Conservation (phyloP, 30 jellyfish, hydroid and myxozoan genomes). For the Turritopsis rubra region DNA sequence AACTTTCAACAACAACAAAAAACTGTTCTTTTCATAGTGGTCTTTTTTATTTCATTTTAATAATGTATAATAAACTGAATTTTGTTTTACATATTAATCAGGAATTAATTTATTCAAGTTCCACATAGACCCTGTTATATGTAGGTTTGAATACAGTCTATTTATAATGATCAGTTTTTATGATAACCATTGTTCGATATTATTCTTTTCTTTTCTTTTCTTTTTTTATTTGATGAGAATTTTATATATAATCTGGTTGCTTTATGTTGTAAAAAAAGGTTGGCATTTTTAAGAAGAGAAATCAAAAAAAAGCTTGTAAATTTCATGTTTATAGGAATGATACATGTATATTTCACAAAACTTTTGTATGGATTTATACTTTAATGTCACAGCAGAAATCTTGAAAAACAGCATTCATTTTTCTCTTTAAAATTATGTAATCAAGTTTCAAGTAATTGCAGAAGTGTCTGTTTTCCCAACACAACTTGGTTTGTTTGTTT, state of each 20-base stretch:
- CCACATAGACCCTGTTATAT: not conserved
- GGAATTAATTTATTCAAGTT: not conserved
- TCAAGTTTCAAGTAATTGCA: not conserved
- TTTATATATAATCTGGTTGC: not conserved
- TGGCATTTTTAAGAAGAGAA: not conserved
- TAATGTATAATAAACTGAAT: not conserved
- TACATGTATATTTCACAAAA: not conserved
- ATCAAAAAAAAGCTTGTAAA: not conserved
- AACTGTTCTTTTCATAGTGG: not conserved
- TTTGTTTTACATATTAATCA: not conserved
- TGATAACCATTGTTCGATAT: not conserved
- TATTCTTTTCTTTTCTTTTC: not conserved
- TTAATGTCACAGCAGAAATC: too few relatives aligned
- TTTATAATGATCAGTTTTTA: not conserved
- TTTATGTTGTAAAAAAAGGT: not conserved
- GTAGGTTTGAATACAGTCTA: not conserved
- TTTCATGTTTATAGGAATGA: not conserved
- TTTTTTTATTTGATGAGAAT: not conserved
- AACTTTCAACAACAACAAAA: too few relatives aligned
- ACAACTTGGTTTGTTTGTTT: too few relatives aligned
- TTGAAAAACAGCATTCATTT: too few relatives aligned
- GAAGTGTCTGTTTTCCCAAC: not conserved
- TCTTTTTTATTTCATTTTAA: not conserved
- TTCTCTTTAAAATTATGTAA: too few relatives aligned
- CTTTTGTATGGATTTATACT: too few relatives aligned